These are phyloP conservation scores for Sorex araneus DNA, from an alignment of 2,113 vertebrate species.

Conservation along the genomic window DNA sequence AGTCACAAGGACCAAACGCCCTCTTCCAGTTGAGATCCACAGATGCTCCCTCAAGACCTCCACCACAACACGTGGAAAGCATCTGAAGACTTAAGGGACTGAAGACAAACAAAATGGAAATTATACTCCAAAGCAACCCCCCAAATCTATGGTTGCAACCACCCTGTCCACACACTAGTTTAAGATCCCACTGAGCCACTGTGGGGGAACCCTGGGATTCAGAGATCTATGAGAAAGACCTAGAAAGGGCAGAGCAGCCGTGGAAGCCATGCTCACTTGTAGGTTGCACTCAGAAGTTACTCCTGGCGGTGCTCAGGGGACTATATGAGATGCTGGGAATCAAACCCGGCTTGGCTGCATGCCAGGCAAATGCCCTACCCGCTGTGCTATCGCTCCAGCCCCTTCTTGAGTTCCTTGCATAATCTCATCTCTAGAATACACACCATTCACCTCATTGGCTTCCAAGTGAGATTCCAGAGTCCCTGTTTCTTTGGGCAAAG, in stretches of 20 bases:
- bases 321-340: no score
- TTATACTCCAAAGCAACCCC: neutral
- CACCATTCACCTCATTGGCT: constrained; percentile 83
- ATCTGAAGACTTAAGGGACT: neutral
- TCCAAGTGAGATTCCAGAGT: constrained; percentile 84
- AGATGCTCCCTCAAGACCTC: constrained; percentile 92
- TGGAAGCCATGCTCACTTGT: constrained; percentile 75
- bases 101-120: constrained; percentile 66
- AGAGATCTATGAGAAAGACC: neutral
- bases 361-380: no score
- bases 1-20: constrained; percentile 96
- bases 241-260: neutral
- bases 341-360: no score
- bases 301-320: no score
- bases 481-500: constrained; percentile 83
- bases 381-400: no score
- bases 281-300: constrained; percentile 11
- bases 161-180: neutral
- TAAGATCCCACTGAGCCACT: neutral
- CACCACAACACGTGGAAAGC: constrained; percentile 93
- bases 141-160: neutral
- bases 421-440: constrained; percentile 13
- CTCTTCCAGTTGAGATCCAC: constrained; percentile 94
- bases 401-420: neutral
- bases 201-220: neutral